phyloP scores from a whole-genome alignment of 2,888 invertebrate genomes.

The Agonopterix heracliana region DNA sequence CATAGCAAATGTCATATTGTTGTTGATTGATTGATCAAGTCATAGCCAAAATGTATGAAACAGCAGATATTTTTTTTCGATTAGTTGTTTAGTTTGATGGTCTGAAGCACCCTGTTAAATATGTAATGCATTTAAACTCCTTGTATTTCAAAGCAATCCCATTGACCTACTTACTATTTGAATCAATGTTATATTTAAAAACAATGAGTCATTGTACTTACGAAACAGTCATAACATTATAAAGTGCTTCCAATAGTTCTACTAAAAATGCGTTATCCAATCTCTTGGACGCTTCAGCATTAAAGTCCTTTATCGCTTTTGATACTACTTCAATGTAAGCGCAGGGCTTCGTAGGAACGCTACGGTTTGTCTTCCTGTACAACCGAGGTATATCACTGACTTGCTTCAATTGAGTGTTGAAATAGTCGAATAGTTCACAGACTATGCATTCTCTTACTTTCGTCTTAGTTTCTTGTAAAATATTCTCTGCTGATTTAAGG shows the following conservation, averaged over 20 bases:
- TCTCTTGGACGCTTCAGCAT: constrained; percentile 56
- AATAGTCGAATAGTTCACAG: constrained; percentile 52
- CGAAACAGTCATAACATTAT: constrained; percentile 73
- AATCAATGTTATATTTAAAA: no score
- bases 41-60: no score
- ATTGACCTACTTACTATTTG: no score
- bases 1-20: no score
- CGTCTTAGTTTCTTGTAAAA: constrained; percentile 35
- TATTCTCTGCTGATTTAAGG: constrained; percentile 40
- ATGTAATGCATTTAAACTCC: no score
- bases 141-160: no score
- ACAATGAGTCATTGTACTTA: constrained; percentile 49
- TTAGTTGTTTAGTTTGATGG: no score
- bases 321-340: constrained; percentile 83
- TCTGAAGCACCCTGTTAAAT: no score
- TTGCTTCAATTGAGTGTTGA: constrained; percentile 81
- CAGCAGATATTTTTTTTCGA: no score
- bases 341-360: constrained; percentile 87
- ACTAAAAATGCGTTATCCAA: constrained; percentile 49
- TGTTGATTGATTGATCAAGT: no score
- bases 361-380: constrained; percentile 94
- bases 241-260: constrained; percentile 52
- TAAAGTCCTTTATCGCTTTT: constrained; percentile 77
- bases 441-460: constrained; percentile 59
- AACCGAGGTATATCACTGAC: constrained; percentile 95